Percentiles rank a stretch among this genome's conserved stretches.
Evolutionary conservation across 2,113 vertebrate species (phyloP).

Genomic region (Neodontobutis hainanensis): DNA sequence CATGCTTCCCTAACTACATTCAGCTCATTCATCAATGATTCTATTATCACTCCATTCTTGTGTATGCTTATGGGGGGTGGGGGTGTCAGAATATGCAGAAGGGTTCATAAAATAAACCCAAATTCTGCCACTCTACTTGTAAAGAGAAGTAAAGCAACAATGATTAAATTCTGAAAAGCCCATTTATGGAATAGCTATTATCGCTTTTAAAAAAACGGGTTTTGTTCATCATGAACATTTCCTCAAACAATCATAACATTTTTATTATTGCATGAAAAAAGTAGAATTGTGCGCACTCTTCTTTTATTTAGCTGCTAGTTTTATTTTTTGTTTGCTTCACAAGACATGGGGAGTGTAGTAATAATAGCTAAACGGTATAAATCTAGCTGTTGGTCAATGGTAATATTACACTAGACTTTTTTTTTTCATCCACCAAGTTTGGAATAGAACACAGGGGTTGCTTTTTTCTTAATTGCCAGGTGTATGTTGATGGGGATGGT

Average conservation of each 20-base stretch:
- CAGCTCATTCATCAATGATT: conserved; percentile 76
- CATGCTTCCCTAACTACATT: conserved; percentile 73
- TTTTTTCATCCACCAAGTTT: too few relatives aligned
- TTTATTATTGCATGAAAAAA: conserved; percentile 31
- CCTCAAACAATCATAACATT: conserved; percentile 44
- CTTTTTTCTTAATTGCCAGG: too few relatives aligned
- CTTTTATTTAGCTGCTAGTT: too few relatives aligned
- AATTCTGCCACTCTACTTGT: conserved; percentile 49
- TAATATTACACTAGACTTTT: too few relatives aligned
- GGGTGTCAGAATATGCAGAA: not conserved
- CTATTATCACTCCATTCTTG: conserved; percentile 69
- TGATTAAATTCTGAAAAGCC: conserved; percentile 46
- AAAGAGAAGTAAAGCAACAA: conserved; percentile 54
- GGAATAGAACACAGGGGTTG: too few relatives aligned
- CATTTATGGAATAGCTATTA: conserved; percentile 49
- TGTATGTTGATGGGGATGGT: too few relatives aligned
- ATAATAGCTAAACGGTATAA: too few relatives aligned
- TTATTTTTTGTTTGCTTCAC: too few relatives aligned
- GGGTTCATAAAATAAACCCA: conserved; percentile 50
- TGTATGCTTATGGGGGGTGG: conserved; percentile 25
- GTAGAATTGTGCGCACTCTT: not conserved
- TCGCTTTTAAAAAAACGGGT: conserved; percentile 50
- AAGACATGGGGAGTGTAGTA: too few relatives aligned
- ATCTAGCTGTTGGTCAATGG: too few relatives aligned
- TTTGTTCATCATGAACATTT: conserved; percentile 55